Percentiles rank a stretch among this genome's conserved stretches.
Conservation (phyloP, 2,113 vertebrate species). For the Macrotus californicus region DNA sequence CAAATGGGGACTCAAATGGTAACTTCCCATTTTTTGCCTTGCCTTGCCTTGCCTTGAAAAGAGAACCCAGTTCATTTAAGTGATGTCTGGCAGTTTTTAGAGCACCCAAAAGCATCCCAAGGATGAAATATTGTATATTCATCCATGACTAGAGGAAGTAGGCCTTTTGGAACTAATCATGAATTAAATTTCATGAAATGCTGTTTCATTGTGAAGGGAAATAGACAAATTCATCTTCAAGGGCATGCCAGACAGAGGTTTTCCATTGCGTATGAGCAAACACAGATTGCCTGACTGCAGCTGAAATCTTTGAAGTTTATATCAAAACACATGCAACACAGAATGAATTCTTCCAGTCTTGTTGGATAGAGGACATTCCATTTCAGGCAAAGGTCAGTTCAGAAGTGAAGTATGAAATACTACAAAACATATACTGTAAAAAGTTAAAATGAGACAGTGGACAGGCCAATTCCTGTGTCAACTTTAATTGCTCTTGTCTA, state of each 20-base stretch:
- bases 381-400: neutral
- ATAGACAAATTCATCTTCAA: neutral
- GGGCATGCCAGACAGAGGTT: neutral
- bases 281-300: neutral
- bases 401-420: neutral
- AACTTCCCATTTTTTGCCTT: neutral
- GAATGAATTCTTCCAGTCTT: neutral
- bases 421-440: neutral
- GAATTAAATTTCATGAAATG: conserved; percentile 34
- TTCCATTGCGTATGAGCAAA: neutral
- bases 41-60: neutral
- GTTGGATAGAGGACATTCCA: neutral
- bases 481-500: neutral
- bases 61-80: neutral
- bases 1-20: neutral
- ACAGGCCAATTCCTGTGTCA: neutral
- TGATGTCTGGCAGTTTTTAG: neutral
- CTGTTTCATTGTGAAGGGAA: neutral
- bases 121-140: neutral
- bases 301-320: conserved; percentile 13
- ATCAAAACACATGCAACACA: neutral
- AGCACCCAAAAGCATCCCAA: neutral
- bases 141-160: neutral
- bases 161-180: neutral
- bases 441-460: neutral